Conservation (phyloP, 2,113 vertebrate species). For the Hyperopisus bebe region DNA sequence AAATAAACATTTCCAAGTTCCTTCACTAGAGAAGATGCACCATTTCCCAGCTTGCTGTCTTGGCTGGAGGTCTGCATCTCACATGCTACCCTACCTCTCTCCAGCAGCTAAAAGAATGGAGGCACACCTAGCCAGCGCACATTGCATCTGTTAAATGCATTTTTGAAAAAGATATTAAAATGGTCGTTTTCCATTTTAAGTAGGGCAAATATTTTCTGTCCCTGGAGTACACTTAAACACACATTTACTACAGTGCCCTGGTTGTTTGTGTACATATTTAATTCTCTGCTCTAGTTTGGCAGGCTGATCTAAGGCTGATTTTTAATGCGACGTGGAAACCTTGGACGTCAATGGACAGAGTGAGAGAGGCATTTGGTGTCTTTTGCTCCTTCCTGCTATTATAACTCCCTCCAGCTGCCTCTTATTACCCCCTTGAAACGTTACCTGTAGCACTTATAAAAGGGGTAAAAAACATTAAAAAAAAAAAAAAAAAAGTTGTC, state of each 20-base stretch:
- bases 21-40: not conserved
- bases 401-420: not conserved
- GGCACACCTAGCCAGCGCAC: not conserved
- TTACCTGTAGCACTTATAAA: slow-evolving; percentile 3
- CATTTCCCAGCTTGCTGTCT: not conserved
- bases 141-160: slow-evolving; percentile 16
- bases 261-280: slow-evolving; percentile 19
- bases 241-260: slow-evolving; percentile 13
- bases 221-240: slow-evolving; percentile 19
- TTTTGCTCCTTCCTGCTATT: not conserved
- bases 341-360: not conserved
- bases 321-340: slow-evolving; percentile 8
- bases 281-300: slow-evolving; percentile 20
- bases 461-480: not conserved
- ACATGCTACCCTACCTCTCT: not conserved
- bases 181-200: slow-evolving; percentile 24
- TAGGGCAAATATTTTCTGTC: slow-evolving; percentile 27
- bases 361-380: not conserved
- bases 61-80: not conserved
- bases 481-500: not conserved
- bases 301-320: not conserved
- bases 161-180: slow-evolving; percentile 20
- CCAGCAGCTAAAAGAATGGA: not conserved
- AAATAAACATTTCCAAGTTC: not conserved
- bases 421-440: not conserved